phyloP scores from a whole-genome alignment of 2,113 vertebrate species.

The Myrmecophaga tridactyla region DNA sequence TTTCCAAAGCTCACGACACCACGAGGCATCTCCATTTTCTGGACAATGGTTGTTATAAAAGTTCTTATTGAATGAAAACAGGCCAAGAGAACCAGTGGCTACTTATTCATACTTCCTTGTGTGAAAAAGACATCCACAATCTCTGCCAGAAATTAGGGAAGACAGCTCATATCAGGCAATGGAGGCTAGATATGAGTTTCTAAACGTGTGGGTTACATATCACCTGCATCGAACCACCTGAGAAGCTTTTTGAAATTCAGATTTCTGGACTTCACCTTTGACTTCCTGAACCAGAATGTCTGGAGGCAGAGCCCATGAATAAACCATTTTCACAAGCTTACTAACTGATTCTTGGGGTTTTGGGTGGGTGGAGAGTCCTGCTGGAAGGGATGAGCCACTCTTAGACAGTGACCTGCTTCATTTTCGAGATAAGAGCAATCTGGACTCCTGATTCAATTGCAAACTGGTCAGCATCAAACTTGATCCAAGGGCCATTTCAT shows the following conservation, averaged over 20 bases:
- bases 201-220: background rate
- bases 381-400: background rate
- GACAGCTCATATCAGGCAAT: background rate
- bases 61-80: constrained; percentile 6
- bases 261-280: background rate
- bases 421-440: background rate
- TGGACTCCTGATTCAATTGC: background rate
- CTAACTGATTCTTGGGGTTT: background rate
- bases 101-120: background rate
- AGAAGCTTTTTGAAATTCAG: background rate
- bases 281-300: background rate
- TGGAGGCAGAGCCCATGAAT: background rate
- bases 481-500: background rate
- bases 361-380: background rate
- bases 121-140: background rate
- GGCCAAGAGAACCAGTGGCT: background rate
- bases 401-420: background rate
- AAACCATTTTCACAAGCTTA: background rate
- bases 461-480: background rate
- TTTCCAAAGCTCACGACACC: background rate
- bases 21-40: constrained; percentile 18
- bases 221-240: background rate
- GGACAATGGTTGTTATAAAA: background rate
- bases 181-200: background rate
- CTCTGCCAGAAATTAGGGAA: background rate